Evolutionary conservation across 2,113 vertebrate genomes (phyloP), one percentile per base, ranked within the genome.

Genomic region (Brachyhypopomus gauderio): DNA sequence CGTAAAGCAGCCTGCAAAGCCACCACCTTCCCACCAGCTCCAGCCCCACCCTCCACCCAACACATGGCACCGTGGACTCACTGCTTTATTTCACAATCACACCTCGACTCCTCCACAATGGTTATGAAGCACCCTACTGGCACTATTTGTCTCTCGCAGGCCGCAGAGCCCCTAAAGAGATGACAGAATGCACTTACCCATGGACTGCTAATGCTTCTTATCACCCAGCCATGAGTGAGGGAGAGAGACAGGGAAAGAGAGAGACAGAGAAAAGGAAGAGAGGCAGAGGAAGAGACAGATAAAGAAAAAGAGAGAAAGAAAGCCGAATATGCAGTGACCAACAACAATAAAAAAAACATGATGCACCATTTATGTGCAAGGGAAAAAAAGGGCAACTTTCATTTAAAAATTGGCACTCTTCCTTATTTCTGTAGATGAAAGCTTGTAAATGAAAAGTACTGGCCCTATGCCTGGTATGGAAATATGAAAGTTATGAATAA

Each of bases 401-500:
- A 99, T 98, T 98, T 96, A 95, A 95, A 95, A 97, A 95, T 96
- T 98, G 97, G 97, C 96, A 94, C 94, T 87, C 89, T 92, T 94
- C 90, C 92, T 94, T 92, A 94, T 94, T 94, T 95, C 89, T 94
- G 94, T 93, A 92, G 85, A 96, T 94, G 95, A 97, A 96, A 96
- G 93, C 94, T 96, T 93, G 91, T 96, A 97, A 98, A 97, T 97
- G 95, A 97, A 97, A 97, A 94, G 95, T 90, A 89, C 94, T 98
- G 97, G 97, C 95, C 90, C 90, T 78, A 80, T 94, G 96, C 97
- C 97, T 95, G 91, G 95, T 90, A 93, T 92, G 93, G 95, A 96
- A 97, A 97, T 97, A 95, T 94, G 94, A 95, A 95, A 95, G 95
- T 96, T 96, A 96, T 97, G 96, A 98, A 97, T 97, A 96, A 98